Base-by-base conservation (phyloP, 2,797 vertebrate genomes). In the Oophaga sylvatica region DNA sequence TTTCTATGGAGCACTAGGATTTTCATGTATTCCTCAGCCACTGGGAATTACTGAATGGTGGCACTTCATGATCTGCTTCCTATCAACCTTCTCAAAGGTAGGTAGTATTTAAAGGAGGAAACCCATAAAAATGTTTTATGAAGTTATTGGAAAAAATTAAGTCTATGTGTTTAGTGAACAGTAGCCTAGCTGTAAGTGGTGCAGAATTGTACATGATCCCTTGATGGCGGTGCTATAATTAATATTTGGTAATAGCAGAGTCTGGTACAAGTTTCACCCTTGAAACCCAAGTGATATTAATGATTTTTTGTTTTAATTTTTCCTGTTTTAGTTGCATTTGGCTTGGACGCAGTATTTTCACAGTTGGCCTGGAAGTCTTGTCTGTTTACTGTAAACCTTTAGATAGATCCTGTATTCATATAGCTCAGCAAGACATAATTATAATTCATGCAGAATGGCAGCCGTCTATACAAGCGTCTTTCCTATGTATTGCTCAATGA, bases 401-500 rank as follows among this genome's bases (percentile, higher is more conserved):
- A 29, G 57, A 20, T 80, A 5, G 57, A 35, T 35, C 57, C 15
- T 20, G 60, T 60, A 80, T 31, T 80, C 56, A 60, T 80, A 80
- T 62, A 53, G 62, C 80, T 65, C 60, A 67, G 63, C 60, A 81
- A 48, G 63, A 62, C 62, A 10, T 45, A 67, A 81, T 67, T 63
- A 9, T 81, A 81, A 67, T 67, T 26, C 41, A 81, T 81, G 62
- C 57, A 81, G 59, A 81, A 81, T 62, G 31, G 79, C 56, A 35
- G 29, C 17, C 57, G 60, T 60, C 60, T 62, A 62, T 48, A 31
- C 56, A 29, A 59, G 5, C 13, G 2, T 12, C 53, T 77, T 26
- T 57, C 75, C 48, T 53, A 78, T 29, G 29, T 16, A 29, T 31
- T 79, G 29, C 76, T 29, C 56, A 31, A 10, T 79, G 48, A 29